Conservation (phyloP, 2,797 vertebrate species). For the Epinephelus awoara region DNA sequence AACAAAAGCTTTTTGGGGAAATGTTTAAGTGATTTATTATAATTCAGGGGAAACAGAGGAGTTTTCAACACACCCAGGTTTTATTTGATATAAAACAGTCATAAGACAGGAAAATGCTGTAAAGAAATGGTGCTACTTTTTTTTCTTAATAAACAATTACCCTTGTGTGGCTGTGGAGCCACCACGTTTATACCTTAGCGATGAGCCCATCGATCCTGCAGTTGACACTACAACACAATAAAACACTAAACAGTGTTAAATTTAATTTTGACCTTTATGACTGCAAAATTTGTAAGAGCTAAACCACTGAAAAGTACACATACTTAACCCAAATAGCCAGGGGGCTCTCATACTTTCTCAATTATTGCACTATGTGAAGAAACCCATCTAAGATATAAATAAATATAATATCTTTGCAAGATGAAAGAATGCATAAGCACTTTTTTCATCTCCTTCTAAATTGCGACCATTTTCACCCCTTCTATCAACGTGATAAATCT, state of each 20-base stretch:
- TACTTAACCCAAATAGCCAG: conserved; percentile 86
- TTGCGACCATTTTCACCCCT: conserved; percentile 76
- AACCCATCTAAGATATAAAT: conserved; percentile 72
- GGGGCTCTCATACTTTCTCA: conserved; percentile 86
- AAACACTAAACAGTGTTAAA: conserved; percentile 85
- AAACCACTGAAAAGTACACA: conserved; percentile 82
- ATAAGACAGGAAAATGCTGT: conserved; percentile 57
- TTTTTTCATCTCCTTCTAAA: conserved; percentile 77
- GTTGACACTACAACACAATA: conserved; percentile 85
- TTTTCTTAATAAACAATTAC: conserved; percentile 73
- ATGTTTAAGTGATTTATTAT: conserved; percentile 46
- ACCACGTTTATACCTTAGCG: conserved; percentile 73
- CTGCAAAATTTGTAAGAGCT: conserved; percentile 75
- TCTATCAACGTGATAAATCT: conserved; percentile 79
- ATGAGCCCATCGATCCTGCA: conserved; percentile 83
- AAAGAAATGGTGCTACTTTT: conserved; percentile 51
- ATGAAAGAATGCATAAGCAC: conserved; percentile 71
- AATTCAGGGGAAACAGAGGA: conserved; percentile 40
- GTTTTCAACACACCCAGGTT: conserved; percentile 58
- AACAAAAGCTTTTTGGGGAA: conserved; percentile 27
- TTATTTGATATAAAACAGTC: conserved; percentile 66
- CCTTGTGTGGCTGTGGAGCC: conserved; percentile 64
- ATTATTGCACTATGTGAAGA: conserved; percentile 77
- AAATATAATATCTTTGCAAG: conserved; percentile 76
- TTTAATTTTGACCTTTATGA: conserved; percentile 89